Conservation (phyloP, 2,113 vertebrate species). For the Rhinoderma darwinii region DNA sequence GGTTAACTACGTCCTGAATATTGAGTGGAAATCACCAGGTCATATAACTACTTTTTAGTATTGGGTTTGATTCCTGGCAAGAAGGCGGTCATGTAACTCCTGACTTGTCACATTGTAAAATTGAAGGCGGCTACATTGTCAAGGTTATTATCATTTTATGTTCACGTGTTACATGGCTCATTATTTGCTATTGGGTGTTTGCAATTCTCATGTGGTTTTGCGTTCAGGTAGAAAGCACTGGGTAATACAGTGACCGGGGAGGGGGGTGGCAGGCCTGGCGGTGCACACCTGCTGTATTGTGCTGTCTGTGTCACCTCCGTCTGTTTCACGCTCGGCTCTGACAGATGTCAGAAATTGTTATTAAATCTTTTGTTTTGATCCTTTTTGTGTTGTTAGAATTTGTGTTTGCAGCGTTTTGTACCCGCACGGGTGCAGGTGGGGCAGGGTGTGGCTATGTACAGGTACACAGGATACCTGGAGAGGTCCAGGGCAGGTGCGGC, state of each 20-base stretch:
- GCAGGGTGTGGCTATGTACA: constrained; percentile 35
- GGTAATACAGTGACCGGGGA: neutral
- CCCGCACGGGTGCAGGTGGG: constrained; percentile 26
- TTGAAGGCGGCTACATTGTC: no score
- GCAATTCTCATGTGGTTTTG: neutral
- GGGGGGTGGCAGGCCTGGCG: neutral
- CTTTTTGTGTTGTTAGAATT: neutral
- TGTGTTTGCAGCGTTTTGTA: neutral
- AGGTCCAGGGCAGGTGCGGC: neutral
- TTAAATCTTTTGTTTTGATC: neutral
- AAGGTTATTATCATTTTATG: no score
- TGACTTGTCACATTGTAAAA: no score
- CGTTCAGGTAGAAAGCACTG: neutral
- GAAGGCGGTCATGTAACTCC: neutral
- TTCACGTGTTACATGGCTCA: no score
- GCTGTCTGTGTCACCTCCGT: neutral
- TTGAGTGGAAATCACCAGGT: neutral
- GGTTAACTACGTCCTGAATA: neutral
- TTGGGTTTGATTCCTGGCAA: neutral
- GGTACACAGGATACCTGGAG: neutral
- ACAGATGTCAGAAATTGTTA: neutral
- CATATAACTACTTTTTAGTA: no score
- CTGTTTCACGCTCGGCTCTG: neutral
- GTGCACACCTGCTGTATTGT: constrained; percentile 1
- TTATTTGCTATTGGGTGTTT: no score